Conservation (phyloP, 2,888 invertebrate genomes). For the Balanococcus diminutus region DNA sequence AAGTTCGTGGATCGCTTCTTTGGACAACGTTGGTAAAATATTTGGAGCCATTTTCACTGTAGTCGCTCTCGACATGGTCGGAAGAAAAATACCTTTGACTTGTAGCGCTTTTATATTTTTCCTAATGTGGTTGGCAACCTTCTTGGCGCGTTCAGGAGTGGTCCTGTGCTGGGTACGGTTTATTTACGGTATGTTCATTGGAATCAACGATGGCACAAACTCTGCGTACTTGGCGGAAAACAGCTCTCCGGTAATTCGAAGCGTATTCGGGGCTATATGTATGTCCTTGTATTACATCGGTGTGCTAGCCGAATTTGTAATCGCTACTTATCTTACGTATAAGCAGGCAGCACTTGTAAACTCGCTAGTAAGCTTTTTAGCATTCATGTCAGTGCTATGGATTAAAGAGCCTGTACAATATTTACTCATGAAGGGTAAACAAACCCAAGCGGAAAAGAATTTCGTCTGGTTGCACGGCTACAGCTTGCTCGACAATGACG, state of each 20-base stretch:
- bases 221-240: slow-evolving; percentile 30
- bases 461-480: slow-evolving; percentile 12
- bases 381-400: neutral
- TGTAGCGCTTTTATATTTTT: neutral
- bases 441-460: neutral
- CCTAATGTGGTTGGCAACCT: neutral
- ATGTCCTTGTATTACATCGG: neutral
- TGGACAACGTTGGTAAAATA: neutral
- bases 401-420: slow-evolving; percentile 32
- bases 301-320: neutral
- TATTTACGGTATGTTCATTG: neutral
- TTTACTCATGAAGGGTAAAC: slow-evolving; percentile 5
- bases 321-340: neutral
- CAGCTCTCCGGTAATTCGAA: neutral
- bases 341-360: neutral
- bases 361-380: neutral
- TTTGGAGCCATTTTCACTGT: neutral
- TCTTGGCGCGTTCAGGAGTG: neutral
- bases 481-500: neutral
- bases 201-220: neutral
- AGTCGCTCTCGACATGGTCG: neutral
- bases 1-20: slow-evolving; percentile 34
- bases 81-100: neutral
- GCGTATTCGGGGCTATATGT: neutral
- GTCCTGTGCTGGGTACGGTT: neutral